Conservation (phyloP, 2,888 invertebrate genomes). For the Corythucha ciliata region DNA sequence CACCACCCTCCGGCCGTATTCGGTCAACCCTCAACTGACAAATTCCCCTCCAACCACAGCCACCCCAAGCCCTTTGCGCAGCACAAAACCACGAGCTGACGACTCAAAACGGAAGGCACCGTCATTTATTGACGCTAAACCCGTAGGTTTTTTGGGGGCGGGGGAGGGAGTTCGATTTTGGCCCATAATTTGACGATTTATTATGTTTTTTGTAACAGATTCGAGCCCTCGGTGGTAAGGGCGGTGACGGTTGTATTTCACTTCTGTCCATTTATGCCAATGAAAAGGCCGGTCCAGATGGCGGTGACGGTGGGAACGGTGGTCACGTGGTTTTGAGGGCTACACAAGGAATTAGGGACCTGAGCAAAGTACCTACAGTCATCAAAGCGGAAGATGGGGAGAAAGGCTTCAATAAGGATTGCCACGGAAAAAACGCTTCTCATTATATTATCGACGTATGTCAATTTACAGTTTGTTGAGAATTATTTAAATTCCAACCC, state of each 20-base stretch:
- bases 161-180: too few species aligned
- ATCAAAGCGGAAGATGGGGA: constrained; percentile 60
- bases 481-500: background rate
- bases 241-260: constrained; percentile 87
- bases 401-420: constrained; percentile 62
- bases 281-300: constrained; percentile 87
- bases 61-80: too few species aligned
- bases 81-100: too few species aligned
- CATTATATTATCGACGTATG: constrained; percentile 54
- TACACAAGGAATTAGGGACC: constrained; percentile 54
- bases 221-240: too few species aligned
- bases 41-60: too few species aligned
- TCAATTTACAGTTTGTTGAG: background rate
- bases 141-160: too few species aligned
- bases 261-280: constrained; percentile 74
- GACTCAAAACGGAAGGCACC: too few species aligned
- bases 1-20: too few species aligned
- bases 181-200: too few species aligned
- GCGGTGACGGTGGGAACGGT: constrained; percentile 93
- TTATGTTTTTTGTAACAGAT: too few species aligned
- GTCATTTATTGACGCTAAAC: too few species aligned
- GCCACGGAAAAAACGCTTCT: constrained; percentile 70
- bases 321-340: constrained; percentile 70
- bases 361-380: constrained; percentile 55
- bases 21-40: too few species aligned